phyloP scores from a whole-genome alignment of 2,888 invertebrate species.

The Epiperipatus broadwayi region DNA sequence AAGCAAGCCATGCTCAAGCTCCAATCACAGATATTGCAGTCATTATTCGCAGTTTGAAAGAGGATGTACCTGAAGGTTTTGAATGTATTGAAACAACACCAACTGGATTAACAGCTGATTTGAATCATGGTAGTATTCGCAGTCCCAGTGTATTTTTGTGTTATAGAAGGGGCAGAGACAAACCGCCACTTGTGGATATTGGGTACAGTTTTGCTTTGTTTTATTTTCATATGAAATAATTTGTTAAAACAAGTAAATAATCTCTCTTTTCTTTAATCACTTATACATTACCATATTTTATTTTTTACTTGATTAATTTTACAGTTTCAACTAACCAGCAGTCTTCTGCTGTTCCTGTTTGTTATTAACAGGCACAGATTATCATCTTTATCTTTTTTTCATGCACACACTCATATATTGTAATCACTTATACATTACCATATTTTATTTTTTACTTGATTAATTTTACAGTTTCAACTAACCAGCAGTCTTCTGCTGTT shows the following conservation, averaged over 20 bases:
- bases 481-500: too few relatives aligned
- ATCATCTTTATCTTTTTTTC: too few relatives aligned
- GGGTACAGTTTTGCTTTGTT: conserved; percentile 41
- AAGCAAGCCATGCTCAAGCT: conserved; percentile 58
- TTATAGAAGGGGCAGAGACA: conserved; percentile 72
- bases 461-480: too few relatives aligned
- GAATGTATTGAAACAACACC: conserved; percentile 55
- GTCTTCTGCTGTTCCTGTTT: too few relatives aligned
- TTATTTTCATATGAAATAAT: conserved; percentile 4
- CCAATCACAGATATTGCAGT: conserved; percentile 92
- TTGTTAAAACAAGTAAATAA: not conserved
- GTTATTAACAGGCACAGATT: too few relatives aligned
- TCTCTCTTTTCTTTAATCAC: too few relatives aligned
- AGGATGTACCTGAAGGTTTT: conserved; percentile 58
- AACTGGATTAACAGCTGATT: conserved; percentile 65
- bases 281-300: too few relatives aligned
- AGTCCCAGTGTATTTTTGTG: conserved; percentile 84
- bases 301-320: too few relatives aligned
- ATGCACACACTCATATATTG: too few relatives aligned
- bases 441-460: too few relatives aligned
- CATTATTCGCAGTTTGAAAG: conserved; percentile 70
- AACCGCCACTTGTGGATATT: conserved; percentile 89
- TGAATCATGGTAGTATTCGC: conserved; percentile 89
- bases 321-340: too few relatives aligned
- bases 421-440: too few relatives aligned